Percentiles rank a stretch among this genome's conserved stretches.
phyloP scores from a whole-genome alignment of 2,113 vertebrate species.

The Salvelinus alpinus region DNA sequence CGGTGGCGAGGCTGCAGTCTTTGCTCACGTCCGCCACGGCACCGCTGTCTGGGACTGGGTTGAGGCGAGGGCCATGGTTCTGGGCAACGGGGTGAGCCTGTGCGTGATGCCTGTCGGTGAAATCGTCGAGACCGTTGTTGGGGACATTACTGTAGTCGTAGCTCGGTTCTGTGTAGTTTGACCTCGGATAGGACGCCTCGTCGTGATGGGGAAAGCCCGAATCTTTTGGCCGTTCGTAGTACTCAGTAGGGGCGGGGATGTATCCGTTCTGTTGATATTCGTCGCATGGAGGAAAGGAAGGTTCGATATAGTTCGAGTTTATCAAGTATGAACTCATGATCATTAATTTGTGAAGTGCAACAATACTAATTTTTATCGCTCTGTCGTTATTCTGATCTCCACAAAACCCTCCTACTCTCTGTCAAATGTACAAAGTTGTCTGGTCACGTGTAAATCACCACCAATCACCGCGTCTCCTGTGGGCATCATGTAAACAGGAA shows the following conservation, averaged over 20 bases:
- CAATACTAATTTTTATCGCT: constrained; percentile 99
- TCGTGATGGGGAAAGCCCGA: constrained; percentile 83
- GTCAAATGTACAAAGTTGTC: constrained; percentile 90
- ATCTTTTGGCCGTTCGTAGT: constrained; percentile 88
- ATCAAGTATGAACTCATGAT: constrained; percentile 99
- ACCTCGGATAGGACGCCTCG: constrained; percentile 81
- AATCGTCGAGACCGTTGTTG: constrained; percentile 73
- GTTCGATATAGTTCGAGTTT: constrained; percentile 99
- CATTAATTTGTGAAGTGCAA: constrained; percentile 99
- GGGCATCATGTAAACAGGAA: constrained; percentile 81
- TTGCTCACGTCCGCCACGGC: constrained; percentile 77
- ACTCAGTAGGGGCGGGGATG: constrained; percentile 82
- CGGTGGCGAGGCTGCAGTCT: constrained; percentile 82
- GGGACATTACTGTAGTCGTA: constrained; percentile 81
- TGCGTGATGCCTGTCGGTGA: constrained; percentile 74
- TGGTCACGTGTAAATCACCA: constrained; percentile 76
- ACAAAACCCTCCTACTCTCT: constrained; percentile 92
- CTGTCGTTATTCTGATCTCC: constrained; percentile 98
- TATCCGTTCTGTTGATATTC: constrained; percentile 92
- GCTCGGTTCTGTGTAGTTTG: constrained; percentile 81
- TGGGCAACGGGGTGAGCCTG: constrained; percentile 79
- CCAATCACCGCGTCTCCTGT: constrained; percentile 76
- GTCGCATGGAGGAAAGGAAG: constrained; percentile 96
- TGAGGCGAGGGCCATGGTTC: constrained; percentile 79
- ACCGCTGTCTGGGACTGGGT: constrained; percentile 76